phyloP scores from a whole-genome alignment of 1,140 invertebrate species.

The Chrysomallon squamiferum region DNA sequence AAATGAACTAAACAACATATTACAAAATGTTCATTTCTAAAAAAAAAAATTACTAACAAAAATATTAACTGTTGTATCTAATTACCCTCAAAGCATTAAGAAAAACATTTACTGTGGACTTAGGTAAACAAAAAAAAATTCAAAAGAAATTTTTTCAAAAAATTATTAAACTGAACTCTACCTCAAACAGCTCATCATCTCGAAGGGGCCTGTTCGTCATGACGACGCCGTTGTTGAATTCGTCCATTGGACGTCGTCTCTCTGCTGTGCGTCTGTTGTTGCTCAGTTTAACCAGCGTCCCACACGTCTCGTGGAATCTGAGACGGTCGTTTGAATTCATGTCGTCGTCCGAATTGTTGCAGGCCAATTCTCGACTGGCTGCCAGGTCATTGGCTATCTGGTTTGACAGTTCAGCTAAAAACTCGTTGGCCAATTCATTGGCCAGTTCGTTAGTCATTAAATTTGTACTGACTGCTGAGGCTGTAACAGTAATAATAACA shows the following conservation, averaged over 20 bases:
- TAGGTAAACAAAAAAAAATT: too few relatives aligned
- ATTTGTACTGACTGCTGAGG: constrained; percentile 8
- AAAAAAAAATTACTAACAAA: too few relatives aligned
- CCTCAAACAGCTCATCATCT: constrained; percentile 80
- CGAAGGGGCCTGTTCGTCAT: constrained; percentile 81
- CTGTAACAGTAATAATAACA: neutral
- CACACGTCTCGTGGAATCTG: constrained; percentile 87
- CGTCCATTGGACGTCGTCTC: constrained; percentile 69
- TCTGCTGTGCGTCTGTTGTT: constrained; percentile 84
- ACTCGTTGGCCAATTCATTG: constrained; percentile 54
- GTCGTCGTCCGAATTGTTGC: constrained; percentile 9
- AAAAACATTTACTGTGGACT: too few relatives aligned
- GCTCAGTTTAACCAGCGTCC: constrained; percentile 86
- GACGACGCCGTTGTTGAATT: constrained; percentile 85
- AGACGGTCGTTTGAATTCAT: constrained; percentile 61
- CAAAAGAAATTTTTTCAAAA: too few relatives aligned
- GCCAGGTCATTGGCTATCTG: constrained; percentile 54
- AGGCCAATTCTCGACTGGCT: constrained; percentile 29
- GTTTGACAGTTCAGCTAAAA: constrained; percentile 52
- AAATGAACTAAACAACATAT: too few relatives aligned
- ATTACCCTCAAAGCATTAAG: too few relatives aligned
- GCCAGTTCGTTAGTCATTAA: constrained; percentile 40
- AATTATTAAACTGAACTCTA: constrained; percentile 77
- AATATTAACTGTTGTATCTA: too few relatives aligned
- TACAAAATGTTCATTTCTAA: too few relatives aligned